phyloP scores from a whole-genome alignment of 1,140 invertebrate species.

The Lasaia peninsularis region DNA sequence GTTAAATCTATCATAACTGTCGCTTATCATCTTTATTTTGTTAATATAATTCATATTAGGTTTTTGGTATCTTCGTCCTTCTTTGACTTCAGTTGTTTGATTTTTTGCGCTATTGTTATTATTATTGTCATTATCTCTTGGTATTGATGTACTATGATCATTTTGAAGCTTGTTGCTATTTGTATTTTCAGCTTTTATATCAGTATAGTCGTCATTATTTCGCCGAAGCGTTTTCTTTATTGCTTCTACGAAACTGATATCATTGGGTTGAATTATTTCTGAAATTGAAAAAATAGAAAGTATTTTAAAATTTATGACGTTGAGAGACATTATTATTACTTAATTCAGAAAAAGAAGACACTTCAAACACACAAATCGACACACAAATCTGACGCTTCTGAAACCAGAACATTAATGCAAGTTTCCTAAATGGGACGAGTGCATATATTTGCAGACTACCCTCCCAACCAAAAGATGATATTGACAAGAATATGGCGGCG shows the following conservation, averaged over 20 bases:
- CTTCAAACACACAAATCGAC: no score
- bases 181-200: neutral
- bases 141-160: neutral
- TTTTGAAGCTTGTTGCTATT: neutral
- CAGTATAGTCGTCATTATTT: slow-evolving; percentile 43
- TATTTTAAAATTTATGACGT: no score
- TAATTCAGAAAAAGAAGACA: no score
- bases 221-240: slow-evolving; percentile 34
- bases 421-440: no score
- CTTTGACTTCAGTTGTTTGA: neutral
- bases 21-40: no score
- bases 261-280: neutral
- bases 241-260: slow-evolving; percentile 27
- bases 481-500: no score
- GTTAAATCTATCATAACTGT: neutral
- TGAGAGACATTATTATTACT: no score
- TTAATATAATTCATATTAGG: no score
- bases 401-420: no score
- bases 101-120: neutral
- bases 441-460: no score
- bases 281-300: neutral
- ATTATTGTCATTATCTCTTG: neutral
- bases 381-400: no score
- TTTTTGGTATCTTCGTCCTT: neutral
- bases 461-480: no score